Conservation (phyloP, 2,888 invertebrate species). For the Zhengitettix transpicula region DNA sequence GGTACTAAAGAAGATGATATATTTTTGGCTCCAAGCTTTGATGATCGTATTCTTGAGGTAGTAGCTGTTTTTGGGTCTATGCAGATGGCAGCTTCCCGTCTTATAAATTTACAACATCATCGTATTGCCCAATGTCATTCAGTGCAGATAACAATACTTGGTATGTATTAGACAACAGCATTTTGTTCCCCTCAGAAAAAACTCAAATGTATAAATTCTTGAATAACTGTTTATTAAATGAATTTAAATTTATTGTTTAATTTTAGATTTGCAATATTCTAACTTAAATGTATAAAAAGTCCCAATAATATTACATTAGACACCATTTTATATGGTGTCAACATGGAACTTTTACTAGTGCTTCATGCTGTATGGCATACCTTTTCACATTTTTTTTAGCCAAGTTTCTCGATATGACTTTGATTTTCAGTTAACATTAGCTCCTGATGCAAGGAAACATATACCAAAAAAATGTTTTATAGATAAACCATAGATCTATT, state of each 20-base stretch:
- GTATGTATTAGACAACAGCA: slow-evolving; percentile 21
- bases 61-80: slow-evolving; percentile 95
- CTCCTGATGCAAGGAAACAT: no score
- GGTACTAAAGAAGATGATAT: slow-evolving; percentile 80
- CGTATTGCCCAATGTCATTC: slow-evolving; percentile 92
- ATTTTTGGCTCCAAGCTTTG: slow-evolving; percentile 85
- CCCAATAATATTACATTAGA: neutral
- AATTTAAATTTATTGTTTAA: neutral
- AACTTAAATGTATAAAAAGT: no score
- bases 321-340: neutral
- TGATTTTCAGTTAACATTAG: no score
- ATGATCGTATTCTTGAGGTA: slow-evolving; percentile 90
- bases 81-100: slow-evolving; percentile 90
- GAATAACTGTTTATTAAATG: neutral
- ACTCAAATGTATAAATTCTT: neutral
- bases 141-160: slow-evolving; percentile 89
- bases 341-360: neutral
- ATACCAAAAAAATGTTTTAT: no score
- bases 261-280: neutral
- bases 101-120: slow-evolving; percentile 91
- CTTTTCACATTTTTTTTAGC: no score
- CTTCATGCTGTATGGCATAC: no score
- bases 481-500: no score
- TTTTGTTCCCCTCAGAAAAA: neutral
- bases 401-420: no score